Conservation (phyloP, 2,113 vertebrate genomes). For the Penelope pileata region DNA sequence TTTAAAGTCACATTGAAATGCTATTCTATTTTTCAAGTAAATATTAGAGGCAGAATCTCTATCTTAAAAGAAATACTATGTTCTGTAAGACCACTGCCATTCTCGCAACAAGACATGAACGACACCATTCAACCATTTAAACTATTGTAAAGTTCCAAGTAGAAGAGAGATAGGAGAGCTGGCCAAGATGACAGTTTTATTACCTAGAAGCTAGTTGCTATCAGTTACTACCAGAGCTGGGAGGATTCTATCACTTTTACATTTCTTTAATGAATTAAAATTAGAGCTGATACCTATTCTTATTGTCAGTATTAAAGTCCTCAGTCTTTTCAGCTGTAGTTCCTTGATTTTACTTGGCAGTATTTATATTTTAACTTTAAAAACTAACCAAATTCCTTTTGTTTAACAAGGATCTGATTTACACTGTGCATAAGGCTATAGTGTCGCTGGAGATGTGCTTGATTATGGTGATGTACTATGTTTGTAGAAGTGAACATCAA, state of each 20-base stretch:
- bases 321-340: not conserved
- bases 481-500: constrained; percentile 69
- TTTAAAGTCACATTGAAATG: not conserved
- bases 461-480: constrained; percentile 51
- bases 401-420: not conserved
- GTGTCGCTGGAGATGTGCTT: constrained; percentile 17
- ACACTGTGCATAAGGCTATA: not conserved
- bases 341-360: not conserved
- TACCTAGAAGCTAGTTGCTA: not conserved
- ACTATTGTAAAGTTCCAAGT: not conserved
- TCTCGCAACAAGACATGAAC: not conserved
- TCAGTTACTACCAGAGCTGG: not conserved
- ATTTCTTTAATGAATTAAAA: not conserved
- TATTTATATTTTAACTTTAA: not conserved
- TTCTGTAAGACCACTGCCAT: not conserved
- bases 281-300: not conserved
- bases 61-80: not conserved
- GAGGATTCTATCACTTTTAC: not conserved
- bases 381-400: not conserved
- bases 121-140: not conserved
- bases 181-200: not conserved
- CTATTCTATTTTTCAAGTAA: not conserved
- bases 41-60: not conserved
- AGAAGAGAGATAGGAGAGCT: not conserved
- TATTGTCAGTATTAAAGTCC: not conserved